Conservation (phyloP, 2,113 vertebrate species). For the Anseranas semipalmata region DNA sequence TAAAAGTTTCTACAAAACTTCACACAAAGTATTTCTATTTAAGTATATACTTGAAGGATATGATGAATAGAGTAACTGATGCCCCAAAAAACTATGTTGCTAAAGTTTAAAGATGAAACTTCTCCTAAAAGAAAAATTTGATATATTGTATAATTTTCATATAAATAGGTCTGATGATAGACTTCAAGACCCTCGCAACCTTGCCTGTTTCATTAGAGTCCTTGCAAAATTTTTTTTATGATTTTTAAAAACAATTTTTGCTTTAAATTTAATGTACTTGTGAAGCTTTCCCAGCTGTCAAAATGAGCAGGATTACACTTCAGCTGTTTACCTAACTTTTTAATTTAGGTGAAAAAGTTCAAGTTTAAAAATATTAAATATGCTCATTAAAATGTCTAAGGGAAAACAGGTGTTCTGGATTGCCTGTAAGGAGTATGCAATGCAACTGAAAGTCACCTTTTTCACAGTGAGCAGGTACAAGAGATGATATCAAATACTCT, state of each 20-base stretch:
- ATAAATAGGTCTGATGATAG: background rate
- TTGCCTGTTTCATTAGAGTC: background rate
- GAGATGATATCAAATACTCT: background rate
- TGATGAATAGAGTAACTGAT: background rate
- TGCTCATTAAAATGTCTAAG: background rate
- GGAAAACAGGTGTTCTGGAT: background rate
- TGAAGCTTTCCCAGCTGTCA: background rate
- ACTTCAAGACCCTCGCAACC: background rate
- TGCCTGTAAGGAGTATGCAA: background rate
- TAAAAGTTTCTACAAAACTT: background rate
- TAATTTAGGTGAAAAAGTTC: background rate
- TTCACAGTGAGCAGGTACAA: rapidly evolving
- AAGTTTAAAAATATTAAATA: background rate
- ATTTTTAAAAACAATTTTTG: background rate
- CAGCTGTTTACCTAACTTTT: background rate
- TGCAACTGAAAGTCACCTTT: background rate
- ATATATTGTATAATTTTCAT: background rate
- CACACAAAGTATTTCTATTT: background rate
- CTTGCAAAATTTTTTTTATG: background rate
- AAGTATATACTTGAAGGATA: background rate
- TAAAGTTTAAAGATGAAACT: background rate
- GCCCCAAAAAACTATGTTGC: background rate
- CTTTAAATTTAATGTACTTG: background rate
- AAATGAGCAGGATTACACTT: background rate
- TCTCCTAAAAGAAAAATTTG: background rate